phyloP scores from a whole-genome alignment of 2,113 vertebrate genomes.

The Ursus arctos region DNA sequence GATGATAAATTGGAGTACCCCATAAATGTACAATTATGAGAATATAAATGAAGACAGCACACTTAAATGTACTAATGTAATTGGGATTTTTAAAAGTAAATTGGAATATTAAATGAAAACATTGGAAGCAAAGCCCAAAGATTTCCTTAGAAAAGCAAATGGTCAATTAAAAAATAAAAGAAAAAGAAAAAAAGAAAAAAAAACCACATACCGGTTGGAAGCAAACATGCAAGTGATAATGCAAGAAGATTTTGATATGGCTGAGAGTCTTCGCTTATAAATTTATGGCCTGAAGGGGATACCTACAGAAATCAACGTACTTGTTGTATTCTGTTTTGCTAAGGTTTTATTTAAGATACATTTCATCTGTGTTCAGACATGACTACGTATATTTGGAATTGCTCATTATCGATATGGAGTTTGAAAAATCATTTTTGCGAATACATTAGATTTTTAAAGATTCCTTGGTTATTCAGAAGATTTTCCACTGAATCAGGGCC shows the following conservation, averaged over 20 bases:
- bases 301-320: background rate
- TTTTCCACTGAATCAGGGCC: background rate
- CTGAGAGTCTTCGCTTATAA: background rate
- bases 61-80: background rate
- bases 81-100: background rate
- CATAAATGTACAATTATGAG: background rate
- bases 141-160: constrained; percentile 45
- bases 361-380: background rate
- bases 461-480: background rate
- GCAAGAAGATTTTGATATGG: background rate
- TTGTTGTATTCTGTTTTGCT: background rate
- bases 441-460: background rate
- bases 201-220: background rate
- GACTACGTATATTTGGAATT: background rate
- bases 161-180: background rate
- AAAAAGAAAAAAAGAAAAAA: background rate
- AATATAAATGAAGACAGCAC: background rate
- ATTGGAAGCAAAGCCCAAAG: background rate
- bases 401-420: background rate
- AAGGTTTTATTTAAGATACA: background rate
- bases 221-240: background rate
- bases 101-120: background rate
- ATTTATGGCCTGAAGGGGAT: background rate
- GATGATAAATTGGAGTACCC: background rate
- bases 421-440: constrained; percentile 11